phyloP scores from a whole-genome alignment of 2,797 vertebrate genomes.

The Naso thynnoides region DNA sequence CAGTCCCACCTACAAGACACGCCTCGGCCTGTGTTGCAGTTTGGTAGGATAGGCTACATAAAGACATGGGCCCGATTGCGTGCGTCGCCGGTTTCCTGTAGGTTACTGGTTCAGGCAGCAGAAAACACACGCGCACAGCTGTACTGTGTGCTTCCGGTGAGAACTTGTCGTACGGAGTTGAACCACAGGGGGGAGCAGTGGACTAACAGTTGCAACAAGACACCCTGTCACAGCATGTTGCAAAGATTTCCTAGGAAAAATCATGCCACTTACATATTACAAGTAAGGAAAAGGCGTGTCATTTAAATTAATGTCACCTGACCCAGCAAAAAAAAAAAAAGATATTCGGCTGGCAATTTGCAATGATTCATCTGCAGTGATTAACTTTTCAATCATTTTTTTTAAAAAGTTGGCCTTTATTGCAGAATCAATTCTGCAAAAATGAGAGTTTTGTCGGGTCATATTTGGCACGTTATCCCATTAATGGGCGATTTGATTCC shows the following conservation, averaged over 20 bases:
- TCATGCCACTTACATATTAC: neutral
- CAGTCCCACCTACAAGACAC: too few relatives aligned
- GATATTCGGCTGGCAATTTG: neutral
- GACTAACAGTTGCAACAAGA: neutral
- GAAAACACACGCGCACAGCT: neutral
- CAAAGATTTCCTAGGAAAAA: neutral
- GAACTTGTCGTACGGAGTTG: neutral
- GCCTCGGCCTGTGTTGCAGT: too few relatives aligned
- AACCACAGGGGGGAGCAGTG: neutral
- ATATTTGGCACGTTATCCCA: neutral
- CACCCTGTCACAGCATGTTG: neutral
- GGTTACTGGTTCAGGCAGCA: neutral
- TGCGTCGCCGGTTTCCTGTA: neutral
- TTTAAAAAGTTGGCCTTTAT: neutral
- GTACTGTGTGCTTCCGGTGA: neutral
- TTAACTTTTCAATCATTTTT: neutral
- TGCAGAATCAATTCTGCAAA: neutral
- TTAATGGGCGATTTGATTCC: conserved; percentile 28
- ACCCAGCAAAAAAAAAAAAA: neutral
- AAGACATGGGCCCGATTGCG: too few relatives aligned
- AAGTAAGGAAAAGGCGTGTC: neutral
- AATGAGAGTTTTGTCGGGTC: neutral
- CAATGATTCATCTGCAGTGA: neutral
- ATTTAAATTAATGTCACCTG: neutral
- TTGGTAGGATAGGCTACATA: too few relatives aligned